These are phyloP conservation scores for Odontomyia ornata DNA, from an alignment of 2,888 invertebrate species.

Conservation along the genomic window DNA sequence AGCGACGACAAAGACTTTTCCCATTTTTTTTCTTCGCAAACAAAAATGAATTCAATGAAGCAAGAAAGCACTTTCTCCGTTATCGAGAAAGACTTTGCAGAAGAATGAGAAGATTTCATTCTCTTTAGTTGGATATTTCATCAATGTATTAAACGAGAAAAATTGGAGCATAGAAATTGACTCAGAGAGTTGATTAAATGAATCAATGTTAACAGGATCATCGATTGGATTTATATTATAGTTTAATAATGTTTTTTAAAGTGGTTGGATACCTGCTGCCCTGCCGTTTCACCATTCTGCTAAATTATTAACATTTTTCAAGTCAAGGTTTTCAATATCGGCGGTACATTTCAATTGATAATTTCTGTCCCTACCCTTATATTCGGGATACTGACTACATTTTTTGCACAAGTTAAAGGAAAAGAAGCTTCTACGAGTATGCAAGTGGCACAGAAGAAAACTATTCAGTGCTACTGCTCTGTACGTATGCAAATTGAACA, in stretches of 20 bases:
- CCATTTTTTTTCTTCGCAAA: background rate
- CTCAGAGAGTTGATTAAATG: background rate
- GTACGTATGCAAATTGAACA: conserved; percentile 49
- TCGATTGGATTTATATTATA: background rate
- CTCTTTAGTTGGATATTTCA: background rate
- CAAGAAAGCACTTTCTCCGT: conserved; percentile 19
- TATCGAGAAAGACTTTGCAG: conserved; percentile 19
- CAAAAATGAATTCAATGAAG: conserved; percentile 26
- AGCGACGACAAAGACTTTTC: background rate
- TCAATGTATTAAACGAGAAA: background rate
- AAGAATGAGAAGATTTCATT: background rate
- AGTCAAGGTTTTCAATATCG: no score
- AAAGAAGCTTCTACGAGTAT: no score
- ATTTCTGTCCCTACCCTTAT: no score
- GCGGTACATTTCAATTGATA: no score
- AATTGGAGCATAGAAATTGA: background rate
- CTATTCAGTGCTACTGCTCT: background rate
- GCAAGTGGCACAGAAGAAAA: background rate
- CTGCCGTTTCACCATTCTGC: no score
- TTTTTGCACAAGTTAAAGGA: no score
- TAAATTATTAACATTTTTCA: no score
- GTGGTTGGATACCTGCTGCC: no score
- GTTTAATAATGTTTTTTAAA: no score
- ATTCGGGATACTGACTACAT: no score
- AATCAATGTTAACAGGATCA: background rate